Base-by-base conservation (phyloP, 2,888 invertebrate genomes). In the Lycaena phlaeas region DNA sequence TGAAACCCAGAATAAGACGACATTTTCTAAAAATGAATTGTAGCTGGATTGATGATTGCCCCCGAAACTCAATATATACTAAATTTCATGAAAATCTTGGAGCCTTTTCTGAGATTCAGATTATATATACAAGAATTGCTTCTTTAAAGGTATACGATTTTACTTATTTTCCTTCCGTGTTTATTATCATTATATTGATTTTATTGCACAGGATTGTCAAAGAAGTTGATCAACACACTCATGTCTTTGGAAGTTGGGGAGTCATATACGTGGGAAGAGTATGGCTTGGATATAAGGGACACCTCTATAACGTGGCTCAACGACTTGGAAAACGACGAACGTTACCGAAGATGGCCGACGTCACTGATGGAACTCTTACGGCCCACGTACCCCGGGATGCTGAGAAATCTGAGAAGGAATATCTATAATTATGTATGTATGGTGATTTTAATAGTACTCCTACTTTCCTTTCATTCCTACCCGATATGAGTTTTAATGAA, bases 381-480 rank as follows among this genome's bases (percentile, higher is more conserved):
- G 45, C 98, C 98, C n/a, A 96, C 97, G 0, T 99, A 97, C 64
- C 98, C 98, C 0, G 98, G 98, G 41, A 98, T 98, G 97, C 81
- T 99, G 45, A 86, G 98, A 49, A 94, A 94, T 64, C 87, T 95
- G 54, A 87, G 93, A 43, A 89, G 93, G 55, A 96, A 96, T 75
- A 87, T 97, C 14, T 94, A 93, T 56, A 94, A 94, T 74, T 87
- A 94, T 65, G 93, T 91, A 65, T 79, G 85, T 70, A 9, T 25
- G 6, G 10, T 37, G 14, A 17, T 6, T 0, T 36, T 34, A 38
- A 22, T 25, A 26, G 12, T 14, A 17, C 5, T 40, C 2, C 18
- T 6, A 25, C 17, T n/a, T n/a, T n/a, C n/a, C n/a, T n/a, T n/a
- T n/a, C n/a, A n/a, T n/a, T n/a, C n/a, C n/a, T n/a, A n/a, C n/a